Conservation (phyloP, 2,113 vertebrate genomes). For the Sceloporus tristichus region DNA sequence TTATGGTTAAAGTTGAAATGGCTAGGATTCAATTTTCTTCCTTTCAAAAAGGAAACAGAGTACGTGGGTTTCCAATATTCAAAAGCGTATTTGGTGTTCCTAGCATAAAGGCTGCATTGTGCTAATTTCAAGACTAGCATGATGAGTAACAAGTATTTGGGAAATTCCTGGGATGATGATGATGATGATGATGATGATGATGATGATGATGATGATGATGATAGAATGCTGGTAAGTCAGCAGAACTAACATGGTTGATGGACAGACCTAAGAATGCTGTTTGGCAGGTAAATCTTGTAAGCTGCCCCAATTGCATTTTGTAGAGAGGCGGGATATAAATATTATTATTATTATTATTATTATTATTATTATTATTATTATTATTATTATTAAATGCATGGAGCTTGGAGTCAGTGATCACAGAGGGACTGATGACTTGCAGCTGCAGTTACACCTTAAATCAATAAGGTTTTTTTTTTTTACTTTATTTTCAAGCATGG, state of each 20-base stretch:
- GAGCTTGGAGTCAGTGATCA: too few species aligned
- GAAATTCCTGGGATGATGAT: background rate
- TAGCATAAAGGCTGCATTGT: background rate
- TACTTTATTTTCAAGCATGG: too few species aligned
- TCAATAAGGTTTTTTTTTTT: too few species aligned
- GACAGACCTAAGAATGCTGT: background rate
- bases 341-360: too few species aligned
- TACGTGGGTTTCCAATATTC: background rate
- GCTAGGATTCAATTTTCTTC: background rate
- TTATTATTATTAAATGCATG: too few species aligned
- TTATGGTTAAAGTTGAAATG: background rate
- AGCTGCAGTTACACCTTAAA: too few species aligned
- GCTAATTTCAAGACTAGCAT: slow-evolving; percentile 2
- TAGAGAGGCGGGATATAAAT: too few species aligned
- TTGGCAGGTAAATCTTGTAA: too few species aligned
- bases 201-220: background rate
- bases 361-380: too few species aligned
- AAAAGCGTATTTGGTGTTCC: background rate
- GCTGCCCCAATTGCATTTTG: too few species aligned
- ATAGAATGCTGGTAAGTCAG: background rate
- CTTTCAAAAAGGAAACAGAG: background rate
- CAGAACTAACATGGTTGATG: background rate
- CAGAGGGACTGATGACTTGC: too few species aligned
- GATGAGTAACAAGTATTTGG: background rate
- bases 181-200: background rate